phyloP scores from a whole-genome alignment of 2,797 vertebrate species.

The Neopelma chrysocephalum region DNA sequence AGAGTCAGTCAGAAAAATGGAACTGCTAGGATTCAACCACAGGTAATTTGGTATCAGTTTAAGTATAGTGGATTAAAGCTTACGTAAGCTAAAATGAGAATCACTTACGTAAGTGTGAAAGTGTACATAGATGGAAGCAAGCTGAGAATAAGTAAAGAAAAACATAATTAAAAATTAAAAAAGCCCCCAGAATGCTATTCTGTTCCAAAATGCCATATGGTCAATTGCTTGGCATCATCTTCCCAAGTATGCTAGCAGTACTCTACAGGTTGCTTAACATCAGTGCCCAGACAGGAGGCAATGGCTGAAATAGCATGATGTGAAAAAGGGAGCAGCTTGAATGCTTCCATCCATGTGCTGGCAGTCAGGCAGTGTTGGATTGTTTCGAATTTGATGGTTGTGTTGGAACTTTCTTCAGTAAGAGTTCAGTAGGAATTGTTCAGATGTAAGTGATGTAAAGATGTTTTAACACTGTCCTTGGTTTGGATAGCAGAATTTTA shows the following conservation, averaged over 20 bases:
- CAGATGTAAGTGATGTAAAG: neutral
- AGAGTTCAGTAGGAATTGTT: neutral
- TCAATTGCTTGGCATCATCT: slow-evolving; percentile 22
- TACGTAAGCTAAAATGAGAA: neutral
- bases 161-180: neutral
- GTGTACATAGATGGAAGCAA: neutral
- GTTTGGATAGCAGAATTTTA: slow-evolving; percentile 16
- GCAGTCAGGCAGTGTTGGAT: neutral
- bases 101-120: neutral
- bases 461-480: neutral
- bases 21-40: neutral
- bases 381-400: neutral
- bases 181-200: neutral
- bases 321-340: neutral
- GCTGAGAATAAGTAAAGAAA: neutral
- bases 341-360: neutral
- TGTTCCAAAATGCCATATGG: slow-evolving; percentile 45
- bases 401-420: neutral
- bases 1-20: neutral
- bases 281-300: neutral
- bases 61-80: neutral
- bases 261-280: slow-evolving; percentile 15
- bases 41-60: neutral
- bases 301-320: neutral
- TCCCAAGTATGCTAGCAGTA: neutral